Conservation (phyloP, 2,113 vertebrate genomes). For the Monopterus albus region DNA sequence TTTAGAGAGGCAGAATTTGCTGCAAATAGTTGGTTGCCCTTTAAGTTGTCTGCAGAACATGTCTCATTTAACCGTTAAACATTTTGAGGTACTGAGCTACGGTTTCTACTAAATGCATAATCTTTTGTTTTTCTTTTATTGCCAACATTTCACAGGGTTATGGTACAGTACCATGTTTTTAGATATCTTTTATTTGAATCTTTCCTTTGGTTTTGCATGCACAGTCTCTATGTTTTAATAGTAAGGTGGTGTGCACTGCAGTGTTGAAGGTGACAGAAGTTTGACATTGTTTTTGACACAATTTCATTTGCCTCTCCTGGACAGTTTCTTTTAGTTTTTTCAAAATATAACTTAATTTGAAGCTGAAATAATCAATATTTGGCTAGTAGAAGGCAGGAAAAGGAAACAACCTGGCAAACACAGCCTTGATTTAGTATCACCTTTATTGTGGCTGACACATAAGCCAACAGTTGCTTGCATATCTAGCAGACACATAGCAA, state of each 20-base stretch:
- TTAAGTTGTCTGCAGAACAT: not conserved
- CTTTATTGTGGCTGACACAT: not conserved
- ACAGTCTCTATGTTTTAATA: conserved; percentile 17
- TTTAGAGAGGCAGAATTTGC: not conserved
- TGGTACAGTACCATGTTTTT: conserved; percentile 73
- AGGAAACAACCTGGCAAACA: not conserved
- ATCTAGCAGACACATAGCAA: not conserved
- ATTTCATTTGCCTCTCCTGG: conserved; percentile 17
- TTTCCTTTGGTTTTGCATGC: not conserved
- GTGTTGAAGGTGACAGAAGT: conserved; percentile 49
- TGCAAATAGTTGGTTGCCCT: not conserved
- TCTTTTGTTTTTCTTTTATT: conserved; percentile 28
- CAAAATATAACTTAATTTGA: conserved; percentile 5
- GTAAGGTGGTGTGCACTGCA: conserved; percentile 49
- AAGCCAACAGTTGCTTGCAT: not conserved
- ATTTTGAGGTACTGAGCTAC: not conserved
- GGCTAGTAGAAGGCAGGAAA: not conserved
- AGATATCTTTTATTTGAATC: conserved; percentile 30
- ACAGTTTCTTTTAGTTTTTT: not conserved
- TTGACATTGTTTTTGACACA: conserved; percentile 1
- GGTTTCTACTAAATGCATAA: conserved; percentile 18
- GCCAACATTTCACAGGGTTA: conserved; percentile 72
- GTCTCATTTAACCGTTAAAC: conserved; percentile 9
- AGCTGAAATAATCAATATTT: conserved; percentile 33
- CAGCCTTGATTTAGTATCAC: not conserved